A percentile compares a stretch with the other conserved stretches of the same genome.
phyloP scores from a whole-genome alignment of 2,113 vertebrate genomes.

The Elachura formosa region DNA sequence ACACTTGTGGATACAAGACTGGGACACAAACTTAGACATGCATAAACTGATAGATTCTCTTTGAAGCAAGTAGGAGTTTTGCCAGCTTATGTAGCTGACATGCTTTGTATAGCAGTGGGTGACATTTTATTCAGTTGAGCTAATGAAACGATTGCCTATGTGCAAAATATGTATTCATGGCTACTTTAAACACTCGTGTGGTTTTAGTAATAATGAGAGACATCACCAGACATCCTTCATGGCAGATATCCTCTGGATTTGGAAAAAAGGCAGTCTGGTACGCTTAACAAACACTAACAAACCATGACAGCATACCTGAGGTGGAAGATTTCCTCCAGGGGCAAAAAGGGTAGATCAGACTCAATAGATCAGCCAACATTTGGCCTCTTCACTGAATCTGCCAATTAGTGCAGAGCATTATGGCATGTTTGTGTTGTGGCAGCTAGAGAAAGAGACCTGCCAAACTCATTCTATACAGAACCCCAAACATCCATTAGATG shows the following conservation, averaged over 20 bases:
- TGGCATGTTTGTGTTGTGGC: constrained; percentile 55
- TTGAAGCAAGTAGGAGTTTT: neutral
- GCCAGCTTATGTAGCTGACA: neutral
- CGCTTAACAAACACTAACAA: constrained; percentile 24
- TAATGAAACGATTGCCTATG: constrained; percentile 1
- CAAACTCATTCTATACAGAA: constrained; percentile 64
- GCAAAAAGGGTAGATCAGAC: constrained; percentile 22
- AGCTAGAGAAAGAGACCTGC: constrained; percentile 53
- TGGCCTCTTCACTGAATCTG: constrained; percentile 48
- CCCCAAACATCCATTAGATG: constrained; percentile 58
- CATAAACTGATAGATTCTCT: neutral
- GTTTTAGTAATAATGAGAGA: neutral
- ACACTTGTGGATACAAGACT: neutral
- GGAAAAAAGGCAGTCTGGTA: neutral
- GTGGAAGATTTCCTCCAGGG: constrained; percentile 42
- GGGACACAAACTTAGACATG: neutral
- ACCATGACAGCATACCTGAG: neutral
- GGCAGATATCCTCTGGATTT: neutral
- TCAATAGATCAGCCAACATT: constrained; percentile 49
- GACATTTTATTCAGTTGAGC: neutral
- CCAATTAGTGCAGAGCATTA: constrained; percentile 52
- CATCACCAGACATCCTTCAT: neutral
- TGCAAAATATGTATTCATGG: constrained; percentile 12
- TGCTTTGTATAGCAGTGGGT: neutral
- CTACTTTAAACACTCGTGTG: neutral